A percentile compares a stretch with the other conserved stretches of the same genome.
phyloP scores from a whole-genome alignment of 2,797 vertebrate species.

The Cheirogaleus major region DNA sequence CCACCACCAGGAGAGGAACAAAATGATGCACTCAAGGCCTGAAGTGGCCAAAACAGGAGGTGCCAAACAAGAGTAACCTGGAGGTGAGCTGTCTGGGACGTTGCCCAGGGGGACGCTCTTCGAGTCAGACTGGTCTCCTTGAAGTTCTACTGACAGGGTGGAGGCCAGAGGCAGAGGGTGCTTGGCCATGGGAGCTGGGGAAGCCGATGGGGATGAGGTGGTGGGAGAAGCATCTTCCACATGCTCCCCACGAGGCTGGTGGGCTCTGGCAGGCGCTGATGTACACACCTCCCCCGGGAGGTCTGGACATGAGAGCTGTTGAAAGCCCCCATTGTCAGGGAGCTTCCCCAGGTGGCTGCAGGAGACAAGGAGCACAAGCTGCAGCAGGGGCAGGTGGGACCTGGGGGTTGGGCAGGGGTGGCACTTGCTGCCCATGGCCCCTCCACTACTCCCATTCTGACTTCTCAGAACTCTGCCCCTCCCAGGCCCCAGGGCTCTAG shows the following conservation, averaged over 20 bases:
- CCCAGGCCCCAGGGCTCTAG: not conserved
- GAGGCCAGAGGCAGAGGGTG: not conserved
- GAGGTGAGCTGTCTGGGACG: not conserved
- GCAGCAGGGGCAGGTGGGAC: rapidly evolving
- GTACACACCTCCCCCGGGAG: rapidly evolving
- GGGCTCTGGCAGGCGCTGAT: not conserved
- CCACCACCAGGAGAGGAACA: not conserved
- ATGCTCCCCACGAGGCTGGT: rapidly evolving
- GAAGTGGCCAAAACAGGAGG: not conserved
- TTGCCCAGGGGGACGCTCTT: not conserved
- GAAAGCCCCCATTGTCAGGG: rapidly evolving
- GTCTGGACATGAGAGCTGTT: not conserved
- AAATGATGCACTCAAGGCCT: too few relatives aligned
- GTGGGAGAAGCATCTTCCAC: rapidly evolving
- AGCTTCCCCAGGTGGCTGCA: not conserved
- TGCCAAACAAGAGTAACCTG: not conserved
- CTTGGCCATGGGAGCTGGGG: rapidly evolving
- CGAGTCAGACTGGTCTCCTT: not conserved
- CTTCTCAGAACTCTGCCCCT: not conserved
- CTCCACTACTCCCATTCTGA: rapidly evolving
- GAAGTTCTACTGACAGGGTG: not conserved
- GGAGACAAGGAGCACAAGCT: not conserved
- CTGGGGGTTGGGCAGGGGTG: not conserved
- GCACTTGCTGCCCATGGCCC: rapidly evolving
- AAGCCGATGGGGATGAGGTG: rapidly evolving